Evolutionary conservation across 2,113 vertebrate genomes (phyloP).

Genomic region (Prunella himalayana): DNA sequence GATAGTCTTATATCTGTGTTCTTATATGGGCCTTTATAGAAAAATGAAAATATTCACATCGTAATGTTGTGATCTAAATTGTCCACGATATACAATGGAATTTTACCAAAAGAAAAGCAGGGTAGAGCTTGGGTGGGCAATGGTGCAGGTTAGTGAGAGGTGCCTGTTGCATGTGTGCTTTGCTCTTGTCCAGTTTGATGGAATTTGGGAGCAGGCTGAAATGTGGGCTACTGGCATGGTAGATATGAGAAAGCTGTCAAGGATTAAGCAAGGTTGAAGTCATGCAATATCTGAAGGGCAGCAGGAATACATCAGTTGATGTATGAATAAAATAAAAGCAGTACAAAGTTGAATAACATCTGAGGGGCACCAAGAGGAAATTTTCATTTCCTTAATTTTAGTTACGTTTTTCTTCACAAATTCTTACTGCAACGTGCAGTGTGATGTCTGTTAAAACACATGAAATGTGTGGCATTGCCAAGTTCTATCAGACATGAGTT

Average conservation of each 20-base stretch:
- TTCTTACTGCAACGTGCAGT: background rate
- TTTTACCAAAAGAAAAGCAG: background rate
- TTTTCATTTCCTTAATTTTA: background rate
- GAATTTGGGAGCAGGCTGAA: background rate
- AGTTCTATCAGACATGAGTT: fast-evolving
- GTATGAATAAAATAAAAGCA: background rate
- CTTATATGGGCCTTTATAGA: background rate
- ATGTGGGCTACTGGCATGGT: background rate
- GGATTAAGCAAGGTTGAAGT: background rate
- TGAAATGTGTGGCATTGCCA: background rate
- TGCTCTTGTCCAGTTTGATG: background rate
- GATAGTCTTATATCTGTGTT: background rate
- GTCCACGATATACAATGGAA: fast-evolving
- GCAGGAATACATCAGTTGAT: background rate
- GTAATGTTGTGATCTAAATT: background rate
- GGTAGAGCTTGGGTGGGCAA: background rate
- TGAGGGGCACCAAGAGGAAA: background rate
- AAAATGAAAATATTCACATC: background rate
- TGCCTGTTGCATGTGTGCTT: background rate
- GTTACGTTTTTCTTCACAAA: background rate
- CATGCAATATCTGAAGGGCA: background rate
- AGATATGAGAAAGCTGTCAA: background rate
- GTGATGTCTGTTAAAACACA: background rate
- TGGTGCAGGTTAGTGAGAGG: background rate
- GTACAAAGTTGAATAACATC: background rate